phyloP scores from a whole-genome alignment of 2,888 invertebrate genomes.

The Drosophila acutilabella region DNA sequence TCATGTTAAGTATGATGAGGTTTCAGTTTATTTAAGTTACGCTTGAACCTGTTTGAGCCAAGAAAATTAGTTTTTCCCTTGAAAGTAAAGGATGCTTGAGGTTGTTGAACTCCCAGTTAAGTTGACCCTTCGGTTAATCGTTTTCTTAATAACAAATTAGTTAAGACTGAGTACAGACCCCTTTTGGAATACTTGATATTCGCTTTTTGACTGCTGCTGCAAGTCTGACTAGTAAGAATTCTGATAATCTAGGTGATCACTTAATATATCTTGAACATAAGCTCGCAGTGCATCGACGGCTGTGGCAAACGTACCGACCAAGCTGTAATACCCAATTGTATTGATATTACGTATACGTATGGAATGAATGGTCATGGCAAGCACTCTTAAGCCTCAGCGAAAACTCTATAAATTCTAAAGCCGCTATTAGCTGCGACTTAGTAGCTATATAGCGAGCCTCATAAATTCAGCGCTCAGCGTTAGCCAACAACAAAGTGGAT shows the following conservation, averaged over 20 bases:
- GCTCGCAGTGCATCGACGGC: not conserved
- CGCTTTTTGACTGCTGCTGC: too few relatives aligned
- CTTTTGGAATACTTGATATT: not conserved
- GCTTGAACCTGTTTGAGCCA: not conserved
- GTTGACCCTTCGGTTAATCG: not conserved
- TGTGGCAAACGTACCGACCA: conserved; percentile 20
- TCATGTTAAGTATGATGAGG: not conserved
- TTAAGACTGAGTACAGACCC: too few relatives aligned
- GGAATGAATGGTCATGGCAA: conserved; percentile 35
- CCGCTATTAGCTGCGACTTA: conserved; percentile 75
- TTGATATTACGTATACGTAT: conserved; percentile 60
- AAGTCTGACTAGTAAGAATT: too few relatives aligned
- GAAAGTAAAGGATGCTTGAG: not conserved
- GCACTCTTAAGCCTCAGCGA: conserved; percentile 67
- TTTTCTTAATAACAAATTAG: not conserved
- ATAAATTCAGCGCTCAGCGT: conserved; percentile 62
- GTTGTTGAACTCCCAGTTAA: not conserved
- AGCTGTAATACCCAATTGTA: conserved; percentile 26
- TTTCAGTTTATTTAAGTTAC: not conserved
- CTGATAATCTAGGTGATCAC: too few relatives aligned
- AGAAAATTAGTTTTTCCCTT: not conserved
- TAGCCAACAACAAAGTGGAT: conserved; percentile 47
- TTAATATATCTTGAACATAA: not conserved
- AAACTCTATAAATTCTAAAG: conserved; percentile 80
- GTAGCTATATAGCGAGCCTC: conserved; percentile 59